Base-by-base conservation (phyloP, 2,888 invertebrate species). In the Biston betularia region DNA sequence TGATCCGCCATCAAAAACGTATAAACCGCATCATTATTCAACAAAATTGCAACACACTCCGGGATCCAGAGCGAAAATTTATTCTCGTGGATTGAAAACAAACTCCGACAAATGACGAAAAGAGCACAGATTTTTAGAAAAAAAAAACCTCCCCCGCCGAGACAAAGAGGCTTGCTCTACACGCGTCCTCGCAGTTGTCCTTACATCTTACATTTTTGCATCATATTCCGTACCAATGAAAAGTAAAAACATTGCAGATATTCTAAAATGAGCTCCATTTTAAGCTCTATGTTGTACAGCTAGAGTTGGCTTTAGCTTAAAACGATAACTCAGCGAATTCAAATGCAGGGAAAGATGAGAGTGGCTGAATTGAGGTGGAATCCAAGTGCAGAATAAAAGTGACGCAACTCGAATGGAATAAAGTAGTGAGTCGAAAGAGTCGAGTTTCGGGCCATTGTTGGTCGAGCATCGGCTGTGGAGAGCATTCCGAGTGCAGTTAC, bases 171-270 rank as follows among this genome's bases (percentile, higher is more conserved):
- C 80, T 55, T 46, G 80, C 84, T 81, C 83, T 84, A 83, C 86
- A 89, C 83, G 82, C 85, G 83, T 84, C 78, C 83, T 84, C 87
- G 87, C 90, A 89, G 92, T 91, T 91, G 92, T 92, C 90, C 87
- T 90, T 87, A 89, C 90, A 88, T 91, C 90, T 93, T 89, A 90
- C 88, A 92, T 91, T 91, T 89, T 89, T 90, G 88, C 91, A 90
- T 92, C 92, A 92, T 91, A 92, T 92, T 91, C 89, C 82, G 84
- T 83, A 83, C 90, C 89, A 89, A 92, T 90, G 90, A 90, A 91
- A 91, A 90, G 87, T 88, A 90, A 91, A 92, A 92, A 92, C 89
- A 90, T 85, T 89, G 86, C 88, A 84, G 85, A 80, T 75, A 78
- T 73, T 12, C 2, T 0, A 10, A 42, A 10, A 69, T 65, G 1